Evolutionary conservation across 2,888 invertebrate species (phyloP).

Genomic region (Diachrysia chrysitis): DNA sequence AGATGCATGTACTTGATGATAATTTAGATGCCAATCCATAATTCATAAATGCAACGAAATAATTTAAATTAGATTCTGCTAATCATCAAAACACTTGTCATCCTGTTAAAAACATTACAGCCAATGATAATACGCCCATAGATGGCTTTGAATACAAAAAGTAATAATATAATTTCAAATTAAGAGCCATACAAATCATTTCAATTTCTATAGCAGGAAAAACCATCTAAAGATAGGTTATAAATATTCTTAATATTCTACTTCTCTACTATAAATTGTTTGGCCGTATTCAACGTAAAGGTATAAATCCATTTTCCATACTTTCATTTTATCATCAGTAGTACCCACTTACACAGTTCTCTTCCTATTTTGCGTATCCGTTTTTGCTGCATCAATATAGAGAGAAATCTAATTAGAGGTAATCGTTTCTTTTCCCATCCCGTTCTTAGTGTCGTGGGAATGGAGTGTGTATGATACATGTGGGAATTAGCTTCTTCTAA

Average conservation of each 20-base stretch:
- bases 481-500: constrained; percentile 35
- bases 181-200: too few species aligned
- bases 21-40: too few species aligned
- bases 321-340: constrained; percentile 28
- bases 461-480: constrained; percentile 24
- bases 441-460: constrained; percentile 52
- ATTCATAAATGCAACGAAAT: too few species aligned
- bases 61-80: too few species aligned
- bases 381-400: constrained; percentile 41
- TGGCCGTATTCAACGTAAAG: neutral
- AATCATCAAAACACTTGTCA: too few species aligned
- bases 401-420: constrained; percentile 55
- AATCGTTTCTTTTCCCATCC: constrained; percentile 57
- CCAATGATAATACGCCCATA: too few species aligned
- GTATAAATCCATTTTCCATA: constrained; percentile 1
- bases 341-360: constrained; percentile 14
- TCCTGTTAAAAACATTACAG: too few species aligned
- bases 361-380: constrained; percentile 46
- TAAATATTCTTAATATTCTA: neutral
- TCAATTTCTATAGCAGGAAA: too few species aligned
- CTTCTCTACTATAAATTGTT: neutral
- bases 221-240: too few species aligned
- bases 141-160: too few species aligned
- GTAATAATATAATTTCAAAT: too few species aligned
- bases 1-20: too few species aligned